These are phyloP conservation scores for Phalacrocorax aristotelis DNA, from an alignment of 2,113 vertebrate species.

Conservation along the genomic window DNA sequence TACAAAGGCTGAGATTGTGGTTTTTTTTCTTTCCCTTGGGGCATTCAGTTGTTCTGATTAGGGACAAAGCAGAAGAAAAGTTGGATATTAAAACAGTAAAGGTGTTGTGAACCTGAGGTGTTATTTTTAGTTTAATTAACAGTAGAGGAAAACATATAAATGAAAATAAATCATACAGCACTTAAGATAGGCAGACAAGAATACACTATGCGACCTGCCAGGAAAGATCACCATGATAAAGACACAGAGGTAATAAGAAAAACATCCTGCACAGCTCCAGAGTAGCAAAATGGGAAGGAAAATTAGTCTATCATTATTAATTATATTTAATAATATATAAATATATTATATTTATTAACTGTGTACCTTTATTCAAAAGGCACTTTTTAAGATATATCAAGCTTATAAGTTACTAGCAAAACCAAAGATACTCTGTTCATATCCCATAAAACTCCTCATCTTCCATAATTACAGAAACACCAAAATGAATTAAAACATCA, in stretches of 20 bases:
- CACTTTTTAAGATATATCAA: neutral
- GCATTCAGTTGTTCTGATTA: conserved; percentile 8
- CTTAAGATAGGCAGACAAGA: neutral
- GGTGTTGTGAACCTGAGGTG: neutral
- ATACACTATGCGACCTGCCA: neutral
- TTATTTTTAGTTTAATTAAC: conserved; percentile 45
- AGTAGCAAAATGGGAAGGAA: neutral
- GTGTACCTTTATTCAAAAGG: neutral
- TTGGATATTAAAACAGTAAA: conserved; percentile 2
- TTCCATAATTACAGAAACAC: neutral
- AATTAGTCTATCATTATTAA: neutral
- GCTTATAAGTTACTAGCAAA: neutral
- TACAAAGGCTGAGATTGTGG: conserved; percentile 14
- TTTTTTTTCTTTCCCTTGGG: conserved; percentile 44
- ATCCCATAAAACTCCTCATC: neutral
- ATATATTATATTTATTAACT: neutral
- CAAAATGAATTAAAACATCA: neutral
- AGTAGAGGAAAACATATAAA: neutral
- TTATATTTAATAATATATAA: too few species aligned
- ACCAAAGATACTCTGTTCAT: neutral
- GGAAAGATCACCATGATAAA: neutral
- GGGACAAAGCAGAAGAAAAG: neutral
- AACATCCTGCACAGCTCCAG: neutral
- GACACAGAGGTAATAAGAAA: neutral
- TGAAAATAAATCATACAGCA: neutral